Conservation (phyloP, 1,140 invertebrate species). For the Calephelis virginiensis region DNA sequence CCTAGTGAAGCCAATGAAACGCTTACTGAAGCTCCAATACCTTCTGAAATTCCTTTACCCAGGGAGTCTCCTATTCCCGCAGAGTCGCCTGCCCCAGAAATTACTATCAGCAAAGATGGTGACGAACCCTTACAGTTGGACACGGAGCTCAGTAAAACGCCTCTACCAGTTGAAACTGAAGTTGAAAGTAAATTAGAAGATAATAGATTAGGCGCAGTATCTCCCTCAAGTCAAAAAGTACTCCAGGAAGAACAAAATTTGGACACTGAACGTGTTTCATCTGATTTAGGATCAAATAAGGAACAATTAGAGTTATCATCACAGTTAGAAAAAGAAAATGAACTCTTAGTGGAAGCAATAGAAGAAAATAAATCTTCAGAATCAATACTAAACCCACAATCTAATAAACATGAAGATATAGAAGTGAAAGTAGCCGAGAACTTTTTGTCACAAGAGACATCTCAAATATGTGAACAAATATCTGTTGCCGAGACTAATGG, state of each 20-base stretch:
- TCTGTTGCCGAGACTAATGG: slow-evolving; percentile 9
- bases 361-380: slow-evolving; percentile 8
- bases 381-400: slow-evolving; percentile 5
- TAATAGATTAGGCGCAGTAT: slow-evolving; percentile 23
- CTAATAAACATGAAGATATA: slow-evolving; percentile 1
- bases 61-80: slow-evolving; percentile 41
- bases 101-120: slow-evolving; percentile 7
- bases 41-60: slow-evolving; percentile 44
- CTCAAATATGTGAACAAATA: slow-evolving; percentile 13
- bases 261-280: slow-evolving; percentile 5
- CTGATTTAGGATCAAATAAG: slow-evolving; percentile 3
- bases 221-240: slow-evolving; percentile 16
- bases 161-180: slow-evolving; percentile 20
- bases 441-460: background rate
- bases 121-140: background rate
- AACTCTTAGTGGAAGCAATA: background rate
- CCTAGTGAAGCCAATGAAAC: slow-evolving; percentile 14
- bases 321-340: slow-evolving; percentile 5
- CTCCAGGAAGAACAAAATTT: background rate
- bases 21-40: slow-evolving; percentile 24
- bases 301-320: slow-evolving; percentile 24
- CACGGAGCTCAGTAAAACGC: slow-evolving; percentile 16
- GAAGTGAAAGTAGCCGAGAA: background rate
- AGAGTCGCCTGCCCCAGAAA: slow-evolving; percentile 33
- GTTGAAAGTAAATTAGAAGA: slow-evolving; percentile 22